phyloP scores from a whole-genome alignment of 2,113 vertebrate species.

The Antechinus flavipes region DNA sequence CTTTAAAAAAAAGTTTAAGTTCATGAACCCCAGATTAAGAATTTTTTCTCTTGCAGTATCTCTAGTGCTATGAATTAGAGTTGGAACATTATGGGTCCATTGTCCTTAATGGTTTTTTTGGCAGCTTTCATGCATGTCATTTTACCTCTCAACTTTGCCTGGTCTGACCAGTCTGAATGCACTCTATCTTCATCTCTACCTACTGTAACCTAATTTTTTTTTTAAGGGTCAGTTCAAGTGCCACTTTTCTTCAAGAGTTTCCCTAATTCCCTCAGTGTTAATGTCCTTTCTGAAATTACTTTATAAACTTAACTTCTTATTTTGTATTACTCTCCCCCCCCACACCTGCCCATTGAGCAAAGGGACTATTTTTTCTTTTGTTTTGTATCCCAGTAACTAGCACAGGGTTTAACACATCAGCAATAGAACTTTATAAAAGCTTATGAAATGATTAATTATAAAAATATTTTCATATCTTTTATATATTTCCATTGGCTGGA shows the following conservation, averaged over 20 bases:
- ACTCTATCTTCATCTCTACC: background rate
- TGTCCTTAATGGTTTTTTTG: background rate
- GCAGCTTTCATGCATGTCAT: background rate
- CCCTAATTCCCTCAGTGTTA: background rate
- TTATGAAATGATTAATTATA: background rate
- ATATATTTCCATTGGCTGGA: background rate
- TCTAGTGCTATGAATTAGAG: too few species aligned
- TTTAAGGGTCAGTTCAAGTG: background rate
- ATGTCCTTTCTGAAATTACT: background rate
- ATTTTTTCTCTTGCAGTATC: background rate
- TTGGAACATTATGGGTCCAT: background rate
- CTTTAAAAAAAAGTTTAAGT: too few species aligned
- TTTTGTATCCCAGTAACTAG: background rate
- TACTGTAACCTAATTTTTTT: background rate
- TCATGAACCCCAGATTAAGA: background rate
- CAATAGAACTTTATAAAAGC: background rate
- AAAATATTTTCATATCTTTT: background rate
- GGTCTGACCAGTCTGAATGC: background rate
- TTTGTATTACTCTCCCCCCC: background rate
- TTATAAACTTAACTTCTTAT: background rate
- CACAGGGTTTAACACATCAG: background rate
- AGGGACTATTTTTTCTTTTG: background rate
- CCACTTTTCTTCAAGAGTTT: background rate
- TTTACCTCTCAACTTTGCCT: background rate
- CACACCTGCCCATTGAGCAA: background rate